Conservation (phyloP, 2,888 invertebrate species). For the Stenchaetothrips biformis region DNA sequence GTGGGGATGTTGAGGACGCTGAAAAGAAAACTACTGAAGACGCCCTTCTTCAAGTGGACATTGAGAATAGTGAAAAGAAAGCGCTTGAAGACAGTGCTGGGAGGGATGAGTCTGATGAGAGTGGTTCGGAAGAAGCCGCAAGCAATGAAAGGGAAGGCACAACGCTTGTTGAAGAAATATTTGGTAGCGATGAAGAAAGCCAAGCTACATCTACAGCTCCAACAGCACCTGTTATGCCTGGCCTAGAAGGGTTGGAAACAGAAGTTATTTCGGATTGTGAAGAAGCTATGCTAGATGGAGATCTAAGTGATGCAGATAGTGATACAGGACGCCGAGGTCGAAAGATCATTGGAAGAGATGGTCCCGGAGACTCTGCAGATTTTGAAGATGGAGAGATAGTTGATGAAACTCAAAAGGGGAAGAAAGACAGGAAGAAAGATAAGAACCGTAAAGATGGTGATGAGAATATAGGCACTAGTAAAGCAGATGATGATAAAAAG, state of each 20-base stretch:
- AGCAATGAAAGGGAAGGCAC: constrained; percentile 43
- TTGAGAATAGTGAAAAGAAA: constrained; percentile 30
- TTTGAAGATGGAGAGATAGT: constrained; percentile 47
- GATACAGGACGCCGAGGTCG: constrained; percentile 35
- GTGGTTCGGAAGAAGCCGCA: constrained; percentile 35
- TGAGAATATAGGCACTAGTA: constrained; percentile 45
- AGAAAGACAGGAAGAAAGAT: constrained; percentile 33
- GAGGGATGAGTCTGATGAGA: constrained; percentile 33
- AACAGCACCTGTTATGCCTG: constrained; percentile 40
- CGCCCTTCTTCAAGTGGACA: constrained; percentile 28
- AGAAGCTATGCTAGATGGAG: constrained; percentile 58
- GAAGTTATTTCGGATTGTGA: constrained; percentile 72
- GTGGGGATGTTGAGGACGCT: constrained; percentile 28
- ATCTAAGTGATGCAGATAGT: constrained; percentile 46
- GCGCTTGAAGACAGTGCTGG: constrained; percentile 26
- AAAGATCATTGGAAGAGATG: constrained; percentile 45
- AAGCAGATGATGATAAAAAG: constrained; percentile 52
- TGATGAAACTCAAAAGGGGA: constrained; percentile 40
- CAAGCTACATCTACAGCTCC: constrained; percentile 38
- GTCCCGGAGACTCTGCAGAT: constrained; percentile 45
- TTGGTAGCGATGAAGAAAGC: constrained; percentile 37
- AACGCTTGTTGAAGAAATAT: constrained; percentile 33
- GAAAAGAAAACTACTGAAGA: constrained; percentile 34
- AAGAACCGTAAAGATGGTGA: constrained; percentile 33
- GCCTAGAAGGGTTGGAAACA: constrained; percentile 60